These are phyloP conservation scores for Sprattus sprattus DNA, from an alignment of 2,113 vertebrate genomes.

Conservation along the genomic window DNA sequence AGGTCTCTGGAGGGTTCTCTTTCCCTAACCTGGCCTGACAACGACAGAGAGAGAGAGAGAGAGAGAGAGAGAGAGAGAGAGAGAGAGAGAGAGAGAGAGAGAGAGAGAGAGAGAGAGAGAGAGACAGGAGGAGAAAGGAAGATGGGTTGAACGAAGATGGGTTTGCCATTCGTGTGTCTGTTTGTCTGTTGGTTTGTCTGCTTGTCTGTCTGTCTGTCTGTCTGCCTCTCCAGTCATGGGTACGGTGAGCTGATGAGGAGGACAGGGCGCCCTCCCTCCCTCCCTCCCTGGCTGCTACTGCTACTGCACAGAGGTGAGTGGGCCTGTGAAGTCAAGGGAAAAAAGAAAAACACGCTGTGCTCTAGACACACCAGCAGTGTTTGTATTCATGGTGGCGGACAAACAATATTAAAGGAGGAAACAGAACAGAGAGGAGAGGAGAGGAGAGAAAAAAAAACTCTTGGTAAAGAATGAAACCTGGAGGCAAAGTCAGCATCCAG, in stretches of 20 bases:
- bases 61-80: background rate
- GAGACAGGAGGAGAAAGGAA: background rate
- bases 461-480: background rate
- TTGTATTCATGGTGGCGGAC: too few relatives aligned
- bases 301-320: too few relatives aligned
- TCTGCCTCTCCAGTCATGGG: too few relatives aligned
- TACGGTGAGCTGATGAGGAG: too few relatives aligned
- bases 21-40: background rate
- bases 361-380: too few relatives aligned
- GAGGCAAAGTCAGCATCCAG: background rate
- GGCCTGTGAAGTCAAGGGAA: too few relatives aligned
- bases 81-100: background rate
- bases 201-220: too few relatives aligned
- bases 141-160: background rate
- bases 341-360: too few relatives aligned
- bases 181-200: too few relatives aligned
- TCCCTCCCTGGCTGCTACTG: too few relatives aligned
- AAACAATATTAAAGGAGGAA: conserved; percentile 25
- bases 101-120: background rate
- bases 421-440: conserved; percentile 28
- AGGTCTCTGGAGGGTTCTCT: background rate
- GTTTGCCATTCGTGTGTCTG: too few relatives aligned
- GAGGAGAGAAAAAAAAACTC: background rate
- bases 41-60: background rate
- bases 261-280: too few relatives aligned